phyloP scores from a whole-genome alignment of 2,113 vertebrate genomes.

The Australoheros scitulus region DNA sequence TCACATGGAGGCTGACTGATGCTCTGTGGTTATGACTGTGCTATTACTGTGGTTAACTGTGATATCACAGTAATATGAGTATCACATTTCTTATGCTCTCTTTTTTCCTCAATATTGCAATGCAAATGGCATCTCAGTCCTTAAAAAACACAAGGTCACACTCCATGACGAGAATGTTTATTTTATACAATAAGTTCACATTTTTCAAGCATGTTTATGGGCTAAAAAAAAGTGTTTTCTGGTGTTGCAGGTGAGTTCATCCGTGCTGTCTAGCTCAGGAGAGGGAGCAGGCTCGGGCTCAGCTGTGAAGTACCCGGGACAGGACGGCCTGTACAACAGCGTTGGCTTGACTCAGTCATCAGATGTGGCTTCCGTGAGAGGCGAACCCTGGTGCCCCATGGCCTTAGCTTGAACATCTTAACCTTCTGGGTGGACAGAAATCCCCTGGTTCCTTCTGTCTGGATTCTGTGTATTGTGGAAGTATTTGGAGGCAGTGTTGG shows the following conservation, averaged over 20 bases:
- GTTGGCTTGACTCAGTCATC: conserved; percentile 88
- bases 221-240: conserved; percentile 12
- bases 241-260: conserved; percentile 83
- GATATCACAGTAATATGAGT: conserved; percentile 16
- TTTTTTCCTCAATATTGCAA: not conserved
- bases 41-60: not conserved
- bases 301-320: conserved; percentile 90
- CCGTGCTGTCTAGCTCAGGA: conserved; percentile 84
- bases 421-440: conserved; percentile 54
- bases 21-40: conserved; percentile 4
- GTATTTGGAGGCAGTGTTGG: conserved; percentile 49
- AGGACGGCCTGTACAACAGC: conserved; percentile 89
- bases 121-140: not conserved
- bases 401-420: conserved; percentile 86
- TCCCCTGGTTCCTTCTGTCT: conserved; percentile 37
- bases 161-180: not conserved
- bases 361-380: conserved; percentile 90
- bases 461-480: conserved; percentile 60
- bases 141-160: not conserved
- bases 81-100: conserved; percentile 3
- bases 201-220: not conserved
- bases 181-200: not conserved
- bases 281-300: conserved; percentile 85
- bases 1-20: not conserved
- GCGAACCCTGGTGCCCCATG: conserved; percentile 94